Evolutionary conservation across 2,888 invertebrate species (phyloP).

Genomic region (Limnephilus marmoratus): DNA sequence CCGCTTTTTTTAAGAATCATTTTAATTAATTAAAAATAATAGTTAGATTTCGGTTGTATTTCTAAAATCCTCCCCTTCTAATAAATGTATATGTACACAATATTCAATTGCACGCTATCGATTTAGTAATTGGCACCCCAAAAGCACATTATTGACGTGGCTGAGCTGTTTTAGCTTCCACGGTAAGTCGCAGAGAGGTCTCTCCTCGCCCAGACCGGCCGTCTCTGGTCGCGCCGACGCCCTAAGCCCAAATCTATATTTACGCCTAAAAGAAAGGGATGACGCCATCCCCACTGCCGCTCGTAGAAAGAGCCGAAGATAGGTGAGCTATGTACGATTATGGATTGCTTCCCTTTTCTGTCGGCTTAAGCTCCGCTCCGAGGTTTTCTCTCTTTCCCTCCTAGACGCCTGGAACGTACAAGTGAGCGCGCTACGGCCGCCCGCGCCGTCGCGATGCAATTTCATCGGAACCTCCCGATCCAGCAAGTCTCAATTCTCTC

Average conservation of each 20-base stretch:
- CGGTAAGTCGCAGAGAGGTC: slow-evolving; percentile 34
- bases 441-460: slow-evolving; percentile 66
- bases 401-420: slow-evolving; percentile 48
- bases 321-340: slow-evolving; percentile 52
- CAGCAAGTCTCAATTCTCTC: slow-evolving; percentile 38
- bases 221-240: slow-evolving; percentile 64
- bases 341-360: slow-evolving; percentile 59
- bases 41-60: not conserved
- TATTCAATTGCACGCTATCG: slow-evolving; percentile 55
- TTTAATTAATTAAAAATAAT: not conserved
- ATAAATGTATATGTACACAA: not conserved
- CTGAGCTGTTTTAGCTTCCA: slow-evolving; percentile 50
- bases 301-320: slow-evolving; percentile 60
- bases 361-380: slow-evolving; percentile 43
- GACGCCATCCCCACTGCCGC: slow-evolving; percentile 50
- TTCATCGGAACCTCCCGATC: slow-evolving; percentile 51
- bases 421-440: slow-evolving; percentile 48
- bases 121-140: slow-evolving; percentile 60
- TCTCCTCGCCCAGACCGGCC: slow-evolving; percentile 53
- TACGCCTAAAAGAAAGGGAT: slow-evolving; percentile 59
- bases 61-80: not conserved
- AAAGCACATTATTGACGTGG: slow-evolving; percentile 55
- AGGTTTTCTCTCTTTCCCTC: slow-evolving; percentile 41
- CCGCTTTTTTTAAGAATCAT: not conserved
- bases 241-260: slow-evolving; percentile 64